Evolutionary conservation across 2,888 invertebrate genomes (phyloP), one percentile per base, ranked within the genome.

Genomic region (Apodemia zela): DNA sequence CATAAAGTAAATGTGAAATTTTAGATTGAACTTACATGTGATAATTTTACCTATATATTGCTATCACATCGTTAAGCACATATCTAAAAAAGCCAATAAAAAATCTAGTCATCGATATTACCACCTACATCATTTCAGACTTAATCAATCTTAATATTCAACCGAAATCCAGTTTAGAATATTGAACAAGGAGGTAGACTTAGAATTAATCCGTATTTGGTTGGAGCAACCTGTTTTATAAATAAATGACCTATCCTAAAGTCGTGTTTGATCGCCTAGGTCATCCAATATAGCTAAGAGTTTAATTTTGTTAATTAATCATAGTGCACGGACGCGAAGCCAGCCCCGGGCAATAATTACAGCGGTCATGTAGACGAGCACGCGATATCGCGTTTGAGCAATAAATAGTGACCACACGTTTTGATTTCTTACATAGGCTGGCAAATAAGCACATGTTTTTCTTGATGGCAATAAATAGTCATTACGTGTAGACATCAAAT

Each of bases 341-440:
- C 64, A 60, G 61, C 76, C 74, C 66, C 72, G 62, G 77, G 79
- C 79, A 70, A 73, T 73, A 77, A 84, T 83, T 77, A 82, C 71
- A 76, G 80, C 79, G 80, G 68, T 73, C 75, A 66, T 79, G 81
- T 80, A 80, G 65, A 71, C 62, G 61, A 70, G 79, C 86, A 85
- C 82, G 86, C 84, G 75, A 85, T 77, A 80, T 85, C 80, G 85
- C 84, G 85, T 85, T 84, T 68, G 59, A 61, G 58, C 54, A 63
- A 60, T 75, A 68, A 21, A 15, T 35, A 35, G 58, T 67, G 60
- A 65, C 63, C 57, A 66, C 33, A 18, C n/a, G 29, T 59, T 54
- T 59, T 8, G 33, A 38, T 38, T 38, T 17, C 13, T 11, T 38
- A 2, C 38, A 11, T 11, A 38, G 15, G 5, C n/a, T 17, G 42